A percentile compares a stretch with the other conserved stretches of the same genome.
Conservation (phyloP, 2,888 invertebrate species). For the Tipula helvola region DNA sequence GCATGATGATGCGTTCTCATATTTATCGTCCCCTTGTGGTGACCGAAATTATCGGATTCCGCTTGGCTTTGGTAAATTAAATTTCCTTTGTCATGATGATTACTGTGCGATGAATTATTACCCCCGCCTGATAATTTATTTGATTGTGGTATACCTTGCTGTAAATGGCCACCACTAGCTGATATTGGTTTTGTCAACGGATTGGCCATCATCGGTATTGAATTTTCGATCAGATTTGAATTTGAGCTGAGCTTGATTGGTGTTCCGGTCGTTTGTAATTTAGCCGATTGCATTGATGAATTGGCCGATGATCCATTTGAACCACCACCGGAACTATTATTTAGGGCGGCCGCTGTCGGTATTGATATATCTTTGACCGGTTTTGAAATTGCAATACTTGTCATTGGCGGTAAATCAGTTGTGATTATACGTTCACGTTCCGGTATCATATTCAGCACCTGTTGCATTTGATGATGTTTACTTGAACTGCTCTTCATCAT, state of each 20-base stretch:
- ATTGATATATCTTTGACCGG: constrained; percentile 1
- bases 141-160: background rate
- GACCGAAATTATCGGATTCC: constrained; percentile 7
- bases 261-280: background rate
- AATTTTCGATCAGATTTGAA: constrained; percentile 4
- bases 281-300: background rate
- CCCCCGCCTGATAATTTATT: background rate
- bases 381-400: constrained; percentile 10
- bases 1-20: constrained; percentile 32
- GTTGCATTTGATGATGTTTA: background rate
- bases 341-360: background rate
- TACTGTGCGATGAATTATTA: background rate
- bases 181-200: constrained; percentile 6
- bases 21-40: constrained; percentile 19
- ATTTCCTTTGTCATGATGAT: constrained; percentile 7
- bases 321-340: background rate
- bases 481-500: background rate
- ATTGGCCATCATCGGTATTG: constrained; percentile 5
- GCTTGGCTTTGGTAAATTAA: constrained; percentile 10
- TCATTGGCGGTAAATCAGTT: background rate
- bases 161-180: background rate
- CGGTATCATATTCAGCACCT: constrained; percentile 16
- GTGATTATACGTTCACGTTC: constrained; percentile 16
- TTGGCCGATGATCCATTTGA: background rate
- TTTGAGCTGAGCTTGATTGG: background rate